These are phyloP conservation scores for Medauroidea extradentata DNA, from an alignment of 1,140 invertebrate species.

Conservation along the genomic window DNA sequence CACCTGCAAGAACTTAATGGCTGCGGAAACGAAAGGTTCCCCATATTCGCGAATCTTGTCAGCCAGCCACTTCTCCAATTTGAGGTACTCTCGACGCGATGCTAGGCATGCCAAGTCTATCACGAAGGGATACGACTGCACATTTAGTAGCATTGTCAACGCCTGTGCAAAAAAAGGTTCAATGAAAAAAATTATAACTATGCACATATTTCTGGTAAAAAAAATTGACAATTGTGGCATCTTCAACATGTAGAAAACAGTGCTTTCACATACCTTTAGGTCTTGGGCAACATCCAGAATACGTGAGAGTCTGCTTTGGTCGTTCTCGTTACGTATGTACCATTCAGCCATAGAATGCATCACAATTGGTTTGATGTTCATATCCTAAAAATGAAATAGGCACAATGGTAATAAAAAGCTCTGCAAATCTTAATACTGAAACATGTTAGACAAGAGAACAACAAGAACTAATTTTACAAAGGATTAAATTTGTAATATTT, in stretches of 20 bases:
- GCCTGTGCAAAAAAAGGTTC: too few relatives aligned
- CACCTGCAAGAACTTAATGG: constrained; percentile 69
- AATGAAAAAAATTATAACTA: too few relatives aligned
- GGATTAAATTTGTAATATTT: too few relatives aligned
- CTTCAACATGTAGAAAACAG: background rate
- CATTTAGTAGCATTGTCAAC: constrained; percentile 87
- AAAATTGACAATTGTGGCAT: background rate
- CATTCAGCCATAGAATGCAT: constrained; percentile 98
- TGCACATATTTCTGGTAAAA: too few relatives aligned
- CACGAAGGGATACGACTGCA: constrained; percentile 90
- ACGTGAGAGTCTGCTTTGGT: constrained; percentile 86
- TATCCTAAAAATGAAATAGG: constrained; percentile 18
- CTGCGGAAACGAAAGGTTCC: constrained; percentile 77
- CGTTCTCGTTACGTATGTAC: constrained; percentile 87
- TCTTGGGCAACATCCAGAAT: constrained; percentile 98
- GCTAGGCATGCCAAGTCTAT: constrained; percentile 97
- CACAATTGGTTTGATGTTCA: constrained; percentile 73
- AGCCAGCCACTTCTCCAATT: constrained; percentile 96
- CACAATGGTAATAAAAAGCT: background rate
- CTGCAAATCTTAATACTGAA: constrained; percentile 1
- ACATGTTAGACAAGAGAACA: too few relatives aligned
- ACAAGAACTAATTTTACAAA: too few relatives aligned
- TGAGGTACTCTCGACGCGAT: constrained; percentile 92
- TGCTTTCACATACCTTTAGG: constrained; percentile 60
- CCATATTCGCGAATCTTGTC: constrained; percentile 97